Conservation (phyloP, 2,113 vertebrate species). For the Chiloscyllium plagiosum region DNA sequence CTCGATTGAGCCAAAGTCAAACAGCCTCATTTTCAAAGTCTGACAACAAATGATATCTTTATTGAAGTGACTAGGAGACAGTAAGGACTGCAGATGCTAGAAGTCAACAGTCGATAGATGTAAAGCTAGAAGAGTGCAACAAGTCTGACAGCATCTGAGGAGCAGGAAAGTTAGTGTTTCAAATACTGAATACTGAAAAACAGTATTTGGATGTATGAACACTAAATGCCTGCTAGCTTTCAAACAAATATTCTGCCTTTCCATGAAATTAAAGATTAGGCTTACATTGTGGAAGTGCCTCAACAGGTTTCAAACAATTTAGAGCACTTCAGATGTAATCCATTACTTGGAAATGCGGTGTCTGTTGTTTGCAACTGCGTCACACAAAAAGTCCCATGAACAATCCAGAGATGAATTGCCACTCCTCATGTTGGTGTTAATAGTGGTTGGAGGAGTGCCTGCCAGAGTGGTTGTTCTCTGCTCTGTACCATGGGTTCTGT, state of each 20-base stretch:
- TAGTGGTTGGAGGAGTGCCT: neutral
- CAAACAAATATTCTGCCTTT: neutral
- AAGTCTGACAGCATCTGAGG: too few species aligned
- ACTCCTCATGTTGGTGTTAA: neutral
- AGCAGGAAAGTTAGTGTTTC: too few species aligned
- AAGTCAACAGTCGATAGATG: too few species aligned
- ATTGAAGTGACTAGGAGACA: too few species aligned
- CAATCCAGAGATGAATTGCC: neutral
- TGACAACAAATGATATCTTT: neutral
- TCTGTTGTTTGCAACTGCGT: neutral
- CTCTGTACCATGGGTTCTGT: neutral
- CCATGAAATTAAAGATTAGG: neutral
- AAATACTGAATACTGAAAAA: too few species aligned
- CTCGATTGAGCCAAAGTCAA: neutral
- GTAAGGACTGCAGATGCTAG: too few species aligned
- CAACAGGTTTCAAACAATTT: neutral
- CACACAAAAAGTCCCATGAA: neutral
- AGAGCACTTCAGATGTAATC: neutral
- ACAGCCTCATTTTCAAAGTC: neutral
- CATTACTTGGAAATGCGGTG: neutral
- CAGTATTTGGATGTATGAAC: neutral
- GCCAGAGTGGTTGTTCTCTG: neutral
- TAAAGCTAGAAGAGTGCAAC: too few species aligned
- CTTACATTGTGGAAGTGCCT: neutral
- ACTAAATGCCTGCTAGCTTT: neutral